A percentile compares a stretch with the other conserved stretches of the same genome.
Conservation (phyloP, 1,140 invertebrate genomes). For the Spodoptera litura region DNA sequence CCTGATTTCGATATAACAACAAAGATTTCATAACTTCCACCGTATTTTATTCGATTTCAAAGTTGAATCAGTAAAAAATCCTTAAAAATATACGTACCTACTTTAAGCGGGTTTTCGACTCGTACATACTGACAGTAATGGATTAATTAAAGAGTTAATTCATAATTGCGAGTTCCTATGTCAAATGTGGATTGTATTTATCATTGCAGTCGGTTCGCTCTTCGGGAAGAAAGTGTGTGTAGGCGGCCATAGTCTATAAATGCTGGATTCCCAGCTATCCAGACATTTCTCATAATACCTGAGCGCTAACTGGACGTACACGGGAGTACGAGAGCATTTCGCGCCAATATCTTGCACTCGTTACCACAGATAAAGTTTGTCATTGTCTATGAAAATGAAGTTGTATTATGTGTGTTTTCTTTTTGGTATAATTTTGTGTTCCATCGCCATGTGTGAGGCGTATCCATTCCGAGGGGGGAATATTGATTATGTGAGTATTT, state of each 20-base stretch:
- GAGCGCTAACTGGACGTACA: conserved; percentile 32
- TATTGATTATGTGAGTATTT: conserved; percentile 76
- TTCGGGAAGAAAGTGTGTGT: conserved; percentile 64
- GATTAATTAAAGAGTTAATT: conserved; percentile 24
- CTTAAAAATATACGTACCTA: too few species aligned
- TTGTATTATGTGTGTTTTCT: conserved; percentile 55
- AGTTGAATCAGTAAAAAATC: too few species aligned
- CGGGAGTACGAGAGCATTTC: not conserved
- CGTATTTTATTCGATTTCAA: too few species aligned
- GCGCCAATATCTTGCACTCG: not conserved
- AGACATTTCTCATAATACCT: conserved; percentile 58
- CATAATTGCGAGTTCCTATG: conserved; percentile 1
- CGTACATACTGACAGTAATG: not conserved
- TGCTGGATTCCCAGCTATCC: conserved; percentile 55
- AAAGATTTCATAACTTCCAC: too few species aligned
- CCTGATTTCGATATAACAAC: too few species aligned
- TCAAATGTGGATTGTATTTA: not conserved
- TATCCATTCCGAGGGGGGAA: conserved; percentile 61
- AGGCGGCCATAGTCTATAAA: conserved; percentile 70
- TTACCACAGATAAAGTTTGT: not conserved
- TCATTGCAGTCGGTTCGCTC: conserved; percentile 1
- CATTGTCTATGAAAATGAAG: conserved; percentile 58
- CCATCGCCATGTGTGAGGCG: conserved; percentile 55
- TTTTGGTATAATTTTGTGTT: conserved; percentile 61
- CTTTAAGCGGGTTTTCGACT: too few species aligned